Evolutionary conservation across 2,797 vertebrate genomes (phyloP).

Genomic region (Limosa lapponica): DNA sequence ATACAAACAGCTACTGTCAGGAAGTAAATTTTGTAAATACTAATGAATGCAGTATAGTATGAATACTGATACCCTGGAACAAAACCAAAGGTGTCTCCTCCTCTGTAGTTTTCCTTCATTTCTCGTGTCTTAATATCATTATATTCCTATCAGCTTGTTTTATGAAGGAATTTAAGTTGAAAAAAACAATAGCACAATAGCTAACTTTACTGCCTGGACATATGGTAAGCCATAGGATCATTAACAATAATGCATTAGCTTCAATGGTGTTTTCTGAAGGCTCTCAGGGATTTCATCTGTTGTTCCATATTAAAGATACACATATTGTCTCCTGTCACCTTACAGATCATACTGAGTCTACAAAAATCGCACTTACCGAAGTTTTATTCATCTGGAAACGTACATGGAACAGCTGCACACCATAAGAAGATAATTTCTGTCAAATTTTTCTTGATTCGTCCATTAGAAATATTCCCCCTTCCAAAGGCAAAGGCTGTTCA

Average conservation of each 20-base stretch:
- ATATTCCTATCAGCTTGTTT: background rate
- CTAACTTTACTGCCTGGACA: constrained; percentile 9
- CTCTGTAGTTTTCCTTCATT: background rate
- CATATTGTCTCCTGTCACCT: background rate
- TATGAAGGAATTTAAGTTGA: background rate
- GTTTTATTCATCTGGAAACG: background rate
- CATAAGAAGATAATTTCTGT: background rate
- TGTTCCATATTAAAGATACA: background rate
- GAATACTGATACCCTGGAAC: background rate
- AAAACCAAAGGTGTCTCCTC: background rate
- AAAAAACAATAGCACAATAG: background rate
- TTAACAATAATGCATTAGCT: constrained; percentile 32
- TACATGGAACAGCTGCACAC: background rate
- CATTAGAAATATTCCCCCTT: background rate
- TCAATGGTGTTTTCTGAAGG: constrained; percentile 30
- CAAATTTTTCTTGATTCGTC: background rate
- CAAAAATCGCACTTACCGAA: background rate
- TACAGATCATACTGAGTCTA: background rate
- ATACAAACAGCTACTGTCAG: constrained; percentile 2
- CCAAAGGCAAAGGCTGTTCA: background rate
- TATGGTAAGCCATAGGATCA: background rate
- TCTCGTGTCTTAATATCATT: background rate
- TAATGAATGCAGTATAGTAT: background rate
- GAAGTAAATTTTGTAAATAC: constrained; percentile 7
- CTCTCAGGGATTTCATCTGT: constrained; percentile 29